Percentiles rank a stretch among this genome's conserved stretches.
Conservation (phyloP, 2,888 invertebrate genomes). For the Prosapia bicincta region DNA sequence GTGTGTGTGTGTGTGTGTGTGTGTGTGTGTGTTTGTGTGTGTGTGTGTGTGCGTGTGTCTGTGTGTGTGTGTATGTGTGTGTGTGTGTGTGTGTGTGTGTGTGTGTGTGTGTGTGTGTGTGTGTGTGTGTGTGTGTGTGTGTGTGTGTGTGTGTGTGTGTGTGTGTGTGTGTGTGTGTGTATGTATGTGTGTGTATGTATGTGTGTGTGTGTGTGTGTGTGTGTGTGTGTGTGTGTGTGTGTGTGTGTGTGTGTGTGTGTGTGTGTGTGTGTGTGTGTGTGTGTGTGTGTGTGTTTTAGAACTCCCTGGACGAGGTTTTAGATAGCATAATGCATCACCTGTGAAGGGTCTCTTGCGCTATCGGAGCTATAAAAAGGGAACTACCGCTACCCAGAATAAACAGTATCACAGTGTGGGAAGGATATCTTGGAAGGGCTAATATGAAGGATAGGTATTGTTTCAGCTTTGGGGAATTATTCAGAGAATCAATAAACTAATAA, state of each 20-base stretch:
- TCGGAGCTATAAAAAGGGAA: no score
- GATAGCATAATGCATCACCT: no score
- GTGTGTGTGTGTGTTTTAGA: background rate
- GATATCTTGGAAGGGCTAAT: no score
- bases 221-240: slow-evolving; percentile 5
- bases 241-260: slow-evolving; percentile 5
- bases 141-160: background rate
- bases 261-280: slow-evolving; percentile 5
- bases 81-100: background rate
- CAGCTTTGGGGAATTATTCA: no score
- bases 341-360: no score
- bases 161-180: slow-evolving; percentile 2
- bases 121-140: background rate
- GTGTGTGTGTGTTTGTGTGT: background rate
- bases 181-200: background rate
- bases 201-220: slow-evolving; percentile 1
- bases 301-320: no score
- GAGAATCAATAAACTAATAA: no score
- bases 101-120: background rate
- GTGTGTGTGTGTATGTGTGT: background rate
- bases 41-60: background rate
- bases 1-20: background rate
- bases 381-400: no score
- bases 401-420: no score
- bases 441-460: no score